These are phyloP conservation scores for Delichon dasypus DNA, from an alignment of 2,797 vertebrate genomes.

Conservation along the genomic window DNA sequence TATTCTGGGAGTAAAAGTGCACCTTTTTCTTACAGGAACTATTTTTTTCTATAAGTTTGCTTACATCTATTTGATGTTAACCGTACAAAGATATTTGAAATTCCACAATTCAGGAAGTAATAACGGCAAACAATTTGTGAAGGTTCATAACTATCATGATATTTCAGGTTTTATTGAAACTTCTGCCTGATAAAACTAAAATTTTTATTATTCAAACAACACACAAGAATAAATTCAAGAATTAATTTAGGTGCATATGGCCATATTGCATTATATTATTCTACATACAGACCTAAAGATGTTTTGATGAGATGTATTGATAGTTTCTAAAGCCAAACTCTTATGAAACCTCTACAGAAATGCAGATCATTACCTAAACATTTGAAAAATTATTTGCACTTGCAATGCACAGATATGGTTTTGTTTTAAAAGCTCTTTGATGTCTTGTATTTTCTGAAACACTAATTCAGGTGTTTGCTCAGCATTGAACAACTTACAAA, in stretches of 20 bases:
- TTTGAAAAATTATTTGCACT: background rate
- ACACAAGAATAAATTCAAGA: background rate
- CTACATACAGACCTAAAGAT: background rate
- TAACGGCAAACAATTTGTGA: background rate
- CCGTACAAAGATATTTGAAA: background rate
- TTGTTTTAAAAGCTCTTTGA: background rate
- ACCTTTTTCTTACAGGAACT: background rate
- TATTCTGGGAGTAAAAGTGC: background rate
- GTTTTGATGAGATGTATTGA: background rate
- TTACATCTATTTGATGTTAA: background rate
- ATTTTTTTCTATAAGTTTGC: background rate
- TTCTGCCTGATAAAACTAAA: background rate
- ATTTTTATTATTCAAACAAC: background rate
- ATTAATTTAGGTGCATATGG: background rate
- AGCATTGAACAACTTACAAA: background rate
- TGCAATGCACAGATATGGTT: background rate
- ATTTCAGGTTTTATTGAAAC: background rate
- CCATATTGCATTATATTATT: background rate
- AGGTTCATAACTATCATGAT: background rate
- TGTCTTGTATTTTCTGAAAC: background rate
- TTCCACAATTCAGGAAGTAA: background rate
- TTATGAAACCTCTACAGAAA: background rate
- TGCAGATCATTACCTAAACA: background rate
- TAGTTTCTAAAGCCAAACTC: background rate
- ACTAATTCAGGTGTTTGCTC: background rate